Evolutionary conservation across 2,113 vertebrate species (phyloP).

Genomic region (Podocnemis expansa): DNA sequence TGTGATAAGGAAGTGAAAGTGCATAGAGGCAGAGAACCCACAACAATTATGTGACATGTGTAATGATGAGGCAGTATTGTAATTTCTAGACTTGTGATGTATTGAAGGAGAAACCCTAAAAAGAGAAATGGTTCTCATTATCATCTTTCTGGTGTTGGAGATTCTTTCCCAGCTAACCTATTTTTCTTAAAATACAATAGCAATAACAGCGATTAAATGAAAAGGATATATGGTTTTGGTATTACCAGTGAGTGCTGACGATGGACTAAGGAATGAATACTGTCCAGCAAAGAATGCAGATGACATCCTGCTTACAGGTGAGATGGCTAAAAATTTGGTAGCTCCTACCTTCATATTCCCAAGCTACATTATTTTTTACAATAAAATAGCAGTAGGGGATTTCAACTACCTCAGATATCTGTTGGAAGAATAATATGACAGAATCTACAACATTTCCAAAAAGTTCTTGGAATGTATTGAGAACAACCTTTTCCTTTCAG

Average conservation of each 20-base stretch:
- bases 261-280: background rate
- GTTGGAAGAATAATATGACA: background rate
- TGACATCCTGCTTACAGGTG: background rate
- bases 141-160: background rate
- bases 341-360: background rate
- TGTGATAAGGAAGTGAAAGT: conserved; percentile 8
- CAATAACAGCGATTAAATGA: background rate
- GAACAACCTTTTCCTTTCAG: background rate
- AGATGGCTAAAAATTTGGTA: background rate
- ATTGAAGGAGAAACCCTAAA: conserved; percentile 18
- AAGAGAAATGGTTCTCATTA: conserved; percentile 28
- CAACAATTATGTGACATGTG: conserved; percentile 10
- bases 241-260: background rate
- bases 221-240: background rate
- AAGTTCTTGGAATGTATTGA: background rate
- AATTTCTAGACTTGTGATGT: background rate
- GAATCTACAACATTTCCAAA: background rate
- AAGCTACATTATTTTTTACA: background rate
- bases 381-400: background rate
- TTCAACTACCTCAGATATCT: background rate
- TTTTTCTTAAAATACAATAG: background rate
- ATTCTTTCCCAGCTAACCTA: conserved; percentile 1
- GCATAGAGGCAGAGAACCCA: background rate
- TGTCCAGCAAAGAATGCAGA: background rate
- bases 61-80: background rate